Base-by-base conservation (phyloP, 2,888 invertebrate species). In the Nipponacmea schrenckii region DNA sequence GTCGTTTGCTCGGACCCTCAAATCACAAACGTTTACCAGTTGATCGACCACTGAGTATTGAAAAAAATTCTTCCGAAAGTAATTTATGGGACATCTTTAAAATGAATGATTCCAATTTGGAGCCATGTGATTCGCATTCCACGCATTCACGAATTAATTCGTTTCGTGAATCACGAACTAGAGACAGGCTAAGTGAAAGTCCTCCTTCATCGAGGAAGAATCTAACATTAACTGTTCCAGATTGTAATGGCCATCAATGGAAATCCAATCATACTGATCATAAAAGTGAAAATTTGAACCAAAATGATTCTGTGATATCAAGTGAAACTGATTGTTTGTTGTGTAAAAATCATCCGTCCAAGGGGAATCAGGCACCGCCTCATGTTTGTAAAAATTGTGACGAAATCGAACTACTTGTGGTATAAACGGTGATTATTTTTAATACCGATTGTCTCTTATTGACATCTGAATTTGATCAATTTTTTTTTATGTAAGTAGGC, bases 291-390 rank as follows among this genome's bases (percentile, higher is more conserved):
- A 39, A 39, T 39, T 2, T 39, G 39, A 39, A 39, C 14, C 56
- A 56, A 24, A 56, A 56, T 56, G 56, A 56, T 24, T 24, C 20
- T 24, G 24, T 24, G 20, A 56, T 24, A 24, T 62, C 69, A 15
- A 50, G 48, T 7, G 69, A 69, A 46, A 69, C 69, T 15, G 69
- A 69, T 46, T 64, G 69, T 50, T 69, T 69, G 48, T 48, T 69
- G 48, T 64, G 50, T 31, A 69, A 69, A 31, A 46, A 63, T 0
- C 26, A 48, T 62, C 44, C 68, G 24, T 50, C 68, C n/a, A 68
- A 48, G 10, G 39, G 39, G 39, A 39, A 39, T 5, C 39, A 39
- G 39, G 39, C 10, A 39, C 39, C 39, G 39, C 10, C 39, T 39
- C 39, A 39, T 39, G 39, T 39, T 39, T 39, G 39, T 39, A 39